Evolutionary conservation across 2,888 invertebrate species (phyloP), one percentile per base, ranked within the genome.

Genomic region (Melanchra persicariae): DNA sequence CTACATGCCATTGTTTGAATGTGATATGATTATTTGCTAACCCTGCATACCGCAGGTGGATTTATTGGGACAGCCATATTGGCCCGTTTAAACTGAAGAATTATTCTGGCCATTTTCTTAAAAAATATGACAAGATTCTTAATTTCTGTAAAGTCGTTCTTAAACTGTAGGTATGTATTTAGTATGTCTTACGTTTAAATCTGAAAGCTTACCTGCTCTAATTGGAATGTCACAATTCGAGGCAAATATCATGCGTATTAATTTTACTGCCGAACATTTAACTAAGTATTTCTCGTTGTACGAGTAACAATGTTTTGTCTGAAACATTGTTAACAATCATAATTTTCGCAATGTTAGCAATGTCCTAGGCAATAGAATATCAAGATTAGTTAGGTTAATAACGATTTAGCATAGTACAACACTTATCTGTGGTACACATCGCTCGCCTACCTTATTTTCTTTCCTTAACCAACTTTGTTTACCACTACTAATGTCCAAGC

Each of bases 401-500:
- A 85, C 78, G 51, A 81, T 76, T 82, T 78, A 73, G 67, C 80
- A 81, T 78, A 78, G 74, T 71, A 74, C 76, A 72, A 52, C 63
- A 74, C 69, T 85, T 85, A 82, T 81, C 79, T 52, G 17, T 9
- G 47, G 62, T 71, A 74, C 79, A 77, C 63, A 85, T 85, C 84
- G 55, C 70, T 74, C 66, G 72, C 70, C 70, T 79, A 74, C 79
- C 81, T 71, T 85, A 84, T 84, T 81, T 84, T 84, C 85, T 85
- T 85, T 82, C 67, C 80, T 68, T 76, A 75, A 79, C 82, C 72
- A 63, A 80, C 80, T 82, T 83, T 68, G 24, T 80, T 63, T 60
- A 76, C 82, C 85, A 74, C 74, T 82, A 85, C 78, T 75, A 84
- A 84, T 85, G 82, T 79, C 37, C 66, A 85, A 85, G 85, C 86